Evolutionary conservation across 2,113 vertebrate species (phyloP), one percentile per base, ranked within the genome.

Genomic region (Neogobius melanostomus): DNA sequence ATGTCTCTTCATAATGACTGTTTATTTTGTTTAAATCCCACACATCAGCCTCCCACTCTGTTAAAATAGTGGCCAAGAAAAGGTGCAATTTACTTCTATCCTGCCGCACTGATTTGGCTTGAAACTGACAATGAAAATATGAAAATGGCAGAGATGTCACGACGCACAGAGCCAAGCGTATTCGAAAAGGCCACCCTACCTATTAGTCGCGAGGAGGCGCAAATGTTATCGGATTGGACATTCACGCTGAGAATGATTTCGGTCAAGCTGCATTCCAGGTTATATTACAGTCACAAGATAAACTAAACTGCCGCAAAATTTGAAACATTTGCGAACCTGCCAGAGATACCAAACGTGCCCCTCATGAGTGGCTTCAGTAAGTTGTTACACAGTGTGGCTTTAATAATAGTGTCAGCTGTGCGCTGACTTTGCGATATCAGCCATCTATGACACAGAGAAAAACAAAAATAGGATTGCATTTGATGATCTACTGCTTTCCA

Each of bases 401-500:
- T 43, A 60, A 42, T 36, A 43, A 15, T 36, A 6, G 59, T 21
- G 11, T 4, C 5, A 46, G 44, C 50, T 8, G 15, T 68, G 57
- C 12, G 28, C 6, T 17, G 52, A n/a, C 17, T 44, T 12, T 57
- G 49, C 15, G 36, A 60, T 16, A 66, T 60, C 48, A 68, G 56
- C 28, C 44, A 66, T 53, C 53, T 43, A 47, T 54, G 60, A 60
- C 17, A 62, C 49, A 71, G n/a, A 65, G 51, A 50, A 62, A 48
- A 42, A 66, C 21, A 71, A 68, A 75, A 76, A 69, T 74, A 70
- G 60, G 64, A 76, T 80, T 71, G 15, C 28, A 47, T 36, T 69
- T 15, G 10, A 50, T 77, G 75, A 82, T 68, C 70, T 69, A 21
- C 64, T 68, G 73, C 69, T 74, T 87, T 85, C 74, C 63, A 65